phyloP scores from a whole-genome alignment of 2,113 vertebrate genomes.

The Macrotus californicus region DNA sequence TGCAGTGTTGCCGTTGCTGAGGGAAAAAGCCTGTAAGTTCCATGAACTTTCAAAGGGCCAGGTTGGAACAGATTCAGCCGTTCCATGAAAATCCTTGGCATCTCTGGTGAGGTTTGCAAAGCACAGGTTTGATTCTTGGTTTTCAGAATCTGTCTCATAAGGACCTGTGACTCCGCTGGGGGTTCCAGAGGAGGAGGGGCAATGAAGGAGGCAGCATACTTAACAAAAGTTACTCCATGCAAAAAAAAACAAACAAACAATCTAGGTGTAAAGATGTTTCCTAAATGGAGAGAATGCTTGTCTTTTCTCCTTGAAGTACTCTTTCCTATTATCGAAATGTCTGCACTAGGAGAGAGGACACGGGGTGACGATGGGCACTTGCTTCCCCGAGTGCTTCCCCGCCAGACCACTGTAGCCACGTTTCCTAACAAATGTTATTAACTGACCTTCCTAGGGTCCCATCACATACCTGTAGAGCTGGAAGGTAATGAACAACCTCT shows the following conservation, averaged over 20 bases:
- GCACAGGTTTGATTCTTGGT: not conserved
- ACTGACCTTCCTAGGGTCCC: not conserved
- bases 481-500: not conserved
- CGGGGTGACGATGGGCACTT: not conserved
- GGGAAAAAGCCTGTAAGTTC: not conserved
- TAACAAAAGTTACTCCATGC: not conserved
- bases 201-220: not conserved
- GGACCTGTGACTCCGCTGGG: not conserved
- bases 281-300: not conserved
- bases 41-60: not conserved
- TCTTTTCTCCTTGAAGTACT: not conserved
- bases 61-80: not conserved
- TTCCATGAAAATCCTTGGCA: not conserved
- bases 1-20: not conserved
- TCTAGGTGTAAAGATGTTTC: not conserved
- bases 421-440: conserved; percentile 10
- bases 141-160: not conserved
- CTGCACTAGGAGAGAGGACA: not conserved
- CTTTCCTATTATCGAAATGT: not conserved
- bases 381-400: not conserved
- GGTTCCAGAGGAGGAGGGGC: not conserved
- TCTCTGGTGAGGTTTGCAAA: not conserved
- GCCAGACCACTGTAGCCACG: not conserved
- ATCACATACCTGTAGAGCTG: not conserved
- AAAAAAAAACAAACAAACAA: not conserved